These are phyloP conservation scores for Hycleus cichorii DNA, from an alignment of 1,140 invertebrate genomes.

Conservation along the genomic window DNA sequence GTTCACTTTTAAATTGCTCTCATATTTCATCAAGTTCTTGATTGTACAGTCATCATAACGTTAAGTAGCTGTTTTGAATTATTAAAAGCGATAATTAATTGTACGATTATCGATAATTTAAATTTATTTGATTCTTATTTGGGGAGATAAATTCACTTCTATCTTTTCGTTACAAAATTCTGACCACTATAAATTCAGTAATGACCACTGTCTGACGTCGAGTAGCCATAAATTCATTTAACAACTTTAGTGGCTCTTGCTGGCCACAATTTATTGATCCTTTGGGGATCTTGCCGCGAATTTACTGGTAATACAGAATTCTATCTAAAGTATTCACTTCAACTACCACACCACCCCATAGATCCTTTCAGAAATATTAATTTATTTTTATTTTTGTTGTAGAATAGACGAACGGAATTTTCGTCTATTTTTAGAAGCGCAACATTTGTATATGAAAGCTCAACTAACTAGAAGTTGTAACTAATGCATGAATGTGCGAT, in stretches of 20 bases:
- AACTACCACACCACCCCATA: slow-evolving; percentile 1
- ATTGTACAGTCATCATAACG: not conserved
- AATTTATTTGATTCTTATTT: no score
- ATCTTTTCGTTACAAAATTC: slow-evolving; percentile 17
- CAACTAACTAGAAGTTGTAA: slow-evolving; percentile 25
- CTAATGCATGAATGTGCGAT: slow-evolving; percentile 26
- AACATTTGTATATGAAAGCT: slow-evolving; percentile 1
- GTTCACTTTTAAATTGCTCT: slow-evolving; percentile 1
- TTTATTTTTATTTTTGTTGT: no score
- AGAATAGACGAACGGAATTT: no score
- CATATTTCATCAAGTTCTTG: not conserved
- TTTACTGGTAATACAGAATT: slow-evolving; percentile 28
- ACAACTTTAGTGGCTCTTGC: slow-evolving; percentile 39
- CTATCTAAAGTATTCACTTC: slow-evolving; percentile 20
- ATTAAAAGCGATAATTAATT: no score
- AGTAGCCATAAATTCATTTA: slow-evolving; percentile 39
- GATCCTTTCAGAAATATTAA: no score
- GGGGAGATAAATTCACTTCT: not conserved
- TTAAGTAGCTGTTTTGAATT: not conserved
- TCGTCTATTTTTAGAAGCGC: no score
- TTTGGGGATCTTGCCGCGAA: slow-evolving; percentile 25
- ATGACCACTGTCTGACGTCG: slow-evolving; percentile 35
- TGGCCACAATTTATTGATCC: slow-evolving; percentile 35
- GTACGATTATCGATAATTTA: no score
- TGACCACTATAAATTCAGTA: slow-evolving; percentile 31